Conservation (phyloP, 2,888 invertebrate species). For the Tinea semifulvella region DNA sequence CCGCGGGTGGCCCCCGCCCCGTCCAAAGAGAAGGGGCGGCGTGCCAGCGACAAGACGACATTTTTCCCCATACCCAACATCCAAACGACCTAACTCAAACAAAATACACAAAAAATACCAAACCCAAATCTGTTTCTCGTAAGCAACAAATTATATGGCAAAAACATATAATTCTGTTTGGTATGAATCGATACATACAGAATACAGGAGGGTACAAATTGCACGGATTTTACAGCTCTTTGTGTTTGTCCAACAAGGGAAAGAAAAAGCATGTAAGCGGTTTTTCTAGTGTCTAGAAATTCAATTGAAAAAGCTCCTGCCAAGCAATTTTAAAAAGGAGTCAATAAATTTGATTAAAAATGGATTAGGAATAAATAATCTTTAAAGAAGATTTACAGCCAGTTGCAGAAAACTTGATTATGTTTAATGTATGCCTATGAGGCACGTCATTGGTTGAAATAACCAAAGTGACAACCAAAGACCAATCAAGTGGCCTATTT, state of each 20-base stretch:
- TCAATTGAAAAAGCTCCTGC: background rate
- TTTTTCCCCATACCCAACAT: constrained; percentile 47
- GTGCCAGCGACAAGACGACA: constrained; percentile 59
- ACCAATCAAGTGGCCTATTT: no score
- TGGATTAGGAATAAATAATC: no score
- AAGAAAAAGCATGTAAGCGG: constrained; percentile 36
- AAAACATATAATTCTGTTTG: constrained; percentile 48
- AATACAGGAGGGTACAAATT: constrained; percentile 56
- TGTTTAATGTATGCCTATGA: no score
- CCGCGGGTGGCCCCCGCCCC: constrained; percentile 46
- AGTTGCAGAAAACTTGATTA: no score
- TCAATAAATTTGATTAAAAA: no score
- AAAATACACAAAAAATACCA: constrained; percentile 27
- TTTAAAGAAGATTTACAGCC: no score
- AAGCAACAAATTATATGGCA: constrained; percentile 15
- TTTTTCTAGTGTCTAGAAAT: constrained; percentile 17
- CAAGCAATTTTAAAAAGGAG: no score
- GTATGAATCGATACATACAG: constrained; percentile 61
- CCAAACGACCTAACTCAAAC: constrained; percentile 39
- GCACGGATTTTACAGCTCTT: constrained; percentile 55
- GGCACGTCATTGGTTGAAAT: no score
- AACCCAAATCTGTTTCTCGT: constrained; percentile 28
- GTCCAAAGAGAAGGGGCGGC: constrained; percentile 52
- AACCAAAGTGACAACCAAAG: no score
- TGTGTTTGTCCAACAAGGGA: constrained; percentile 38